Conservation (phyloP, 2,113 vertebrate species). For the Turdus rufiventris region DNA sequence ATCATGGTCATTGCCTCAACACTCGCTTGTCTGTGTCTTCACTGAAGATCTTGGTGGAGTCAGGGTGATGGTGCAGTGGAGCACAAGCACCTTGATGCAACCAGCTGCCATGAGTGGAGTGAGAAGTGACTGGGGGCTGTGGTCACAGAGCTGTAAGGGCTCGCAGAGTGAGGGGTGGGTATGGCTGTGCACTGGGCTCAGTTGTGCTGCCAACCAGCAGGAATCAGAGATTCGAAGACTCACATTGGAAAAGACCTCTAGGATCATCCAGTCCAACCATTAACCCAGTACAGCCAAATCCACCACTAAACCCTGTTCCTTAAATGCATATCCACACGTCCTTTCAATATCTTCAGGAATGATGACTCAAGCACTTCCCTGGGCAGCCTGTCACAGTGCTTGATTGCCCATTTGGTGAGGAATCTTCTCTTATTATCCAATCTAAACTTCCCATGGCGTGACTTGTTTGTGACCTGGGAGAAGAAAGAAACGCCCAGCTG, state of each 20-base stretch:
- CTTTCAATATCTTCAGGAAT: background rate
- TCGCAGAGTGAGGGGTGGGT: accelerated
- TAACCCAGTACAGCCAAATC: background rate
- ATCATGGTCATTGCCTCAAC: background rate
- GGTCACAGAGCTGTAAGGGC: background rate
- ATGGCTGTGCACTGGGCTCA: background rate
- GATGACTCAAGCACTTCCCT: background rate
- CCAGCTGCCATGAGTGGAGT: accelerated
- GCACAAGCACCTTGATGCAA: background rate
- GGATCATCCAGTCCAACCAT: background rate
- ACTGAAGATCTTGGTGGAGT: background rate
- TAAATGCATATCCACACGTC: background rate
- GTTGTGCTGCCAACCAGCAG: background rate
- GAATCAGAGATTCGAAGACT: background rate
- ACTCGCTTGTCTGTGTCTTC: background rate
- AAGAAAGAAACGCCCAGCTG: background rate
- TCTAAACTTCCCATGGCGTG: accelerated
- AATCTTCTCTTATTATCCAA: background rate
- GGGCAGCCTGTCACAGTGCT: background rate
- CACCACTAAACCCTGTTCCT: background rate
- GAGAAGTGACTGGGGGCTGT: accelerated
- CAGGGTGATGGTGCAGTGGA: background rate
- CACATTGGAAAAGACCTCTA: background rate
- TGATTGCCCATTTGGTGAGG: background rate
- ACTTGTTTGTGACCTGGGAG: background rate